A percentile compares a stretch with the other conserved stretches of the same genome.
Evolutionary conservation across 2,888 invertebrate species (phyloP).

Genomic region (Leptinotarsa juncta): DNA sequence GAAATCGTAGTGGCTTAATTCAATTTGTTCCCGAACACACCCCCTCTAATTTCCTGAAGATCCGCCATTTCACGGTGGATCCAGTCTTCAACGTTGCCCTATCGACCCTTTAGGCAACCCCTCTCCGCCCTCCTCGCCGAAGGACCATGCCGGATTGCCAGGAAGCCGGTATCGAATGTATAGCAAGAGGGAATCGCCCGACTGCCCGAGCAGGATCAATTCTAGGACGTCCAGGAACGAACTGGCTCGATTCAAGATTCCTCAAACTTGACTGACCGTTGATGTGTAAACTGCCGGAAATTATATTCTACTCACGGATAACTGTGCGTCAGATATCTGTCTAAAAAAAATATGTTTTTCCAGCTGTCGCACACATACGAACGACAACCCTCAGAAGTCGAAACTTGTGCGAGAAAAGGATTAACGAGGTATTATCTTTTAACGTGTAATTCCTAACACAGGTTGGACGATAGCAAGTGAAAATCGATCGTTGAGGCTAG

Average conservation of each 20-base stretch:
- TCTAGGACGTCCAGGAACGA: constrained; percentile 13
- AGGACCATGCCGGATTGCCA: constrained; percentile 29
- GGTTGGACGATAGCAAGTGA: too few relatives aligned
- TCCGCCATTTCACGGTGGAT: constrained; percentile 13
- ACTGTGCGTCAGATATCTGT: too few relatives aligned
- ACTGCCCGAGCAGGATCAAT: constrained; percentile 34
- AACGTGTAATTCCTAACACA: too few relatives aligned
- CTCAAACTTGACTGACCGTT: not conserved
- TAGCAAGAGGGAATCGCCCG: constrained; percentile 27
- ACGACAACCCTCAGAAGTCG: too few relatives aligned
- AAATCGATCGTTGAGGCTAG: too few relatives aligned
- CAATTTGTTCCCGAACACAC: not conserved
- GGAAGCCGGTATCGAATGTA: constrained; percentile 33
- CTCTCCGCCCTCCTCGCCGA: not conserved
- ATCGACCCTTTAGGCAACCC: constrained; percentile 16
- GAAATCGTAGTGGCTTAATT: not conserved
- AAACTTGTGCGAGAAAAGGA: too few relatives aligned
- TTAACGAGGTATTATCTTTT: too few relatives aligned
- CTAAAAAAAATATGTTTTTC: too few relatives aligned
- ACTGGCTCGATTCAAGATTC: not conserved
- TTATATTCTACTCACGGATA: too few relatives aligned
- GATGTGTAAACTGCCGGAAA: not conserved
- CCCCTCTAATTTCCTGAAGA: constrained; percentile 3
- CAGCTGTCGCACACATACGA: too few relatives aligned
- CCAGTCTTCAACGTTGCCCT: constrained; percentile 7